Evolutionary conservation across 1,140 invertebrate genomes (phyloP).

Genomic region (Rhagoletis pomonella): DNA sequence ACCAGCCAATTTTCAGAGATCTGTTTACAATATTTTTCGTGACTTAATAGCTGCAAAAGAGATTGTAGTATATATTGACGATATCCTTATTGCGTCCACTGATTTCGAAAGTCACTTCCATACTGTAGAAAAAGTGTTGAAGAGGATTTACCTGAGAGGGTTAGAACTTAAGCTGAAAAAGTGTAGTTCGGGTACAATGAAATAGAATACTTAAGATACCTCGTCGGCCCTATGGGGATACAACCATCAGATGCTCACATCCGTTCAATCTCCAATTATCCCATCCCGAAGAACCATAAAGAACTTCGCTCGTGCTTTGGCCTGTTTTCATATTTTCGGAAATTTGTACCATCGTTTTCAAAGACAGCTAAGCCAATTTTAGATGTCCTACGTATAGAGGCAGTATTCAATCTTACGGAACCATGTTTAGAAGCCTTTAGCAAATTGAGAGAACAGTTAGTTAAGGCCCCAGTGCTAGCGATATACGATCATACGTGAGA

Average conservation of each 20-base stretch:
- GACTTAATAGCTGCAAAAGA: slow-evolving; percentile 23
- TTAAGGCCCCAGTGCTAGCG: slow-evolving; percentile 56
- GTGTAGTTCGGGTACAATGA: neutral
- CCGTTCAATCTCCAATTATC: neutral
- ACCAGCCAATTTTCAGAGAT: no score
- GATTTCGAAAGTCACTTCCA: slow-evolving; percentile 49
- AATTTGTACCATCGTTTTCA: neutral
- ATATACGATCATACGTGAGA: slow-evolving; percentile 57
- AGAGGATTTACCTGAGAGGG: neutral
- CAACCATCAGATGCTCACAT: neutral
- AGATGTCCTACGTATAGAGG: neutral
- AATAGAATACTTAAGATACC: no score
- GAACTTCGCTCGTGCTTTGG: no score
- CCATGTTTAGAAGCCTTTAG: neutral
- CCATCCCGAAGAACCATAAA: no score
- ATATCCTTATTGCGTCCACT: slow-evolving; percentile 59
- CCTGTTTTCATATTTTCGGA: neutral
- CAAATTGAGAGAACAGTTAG: neutral
- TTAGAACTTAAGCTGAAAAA: slow-evolving; percentile 42
- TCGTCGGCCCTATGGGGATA: no score
- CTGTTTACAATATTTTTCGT: no score
- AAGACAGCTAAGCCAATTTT: neutral
- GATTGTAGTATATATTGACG: slow-evolving; percentile 58
- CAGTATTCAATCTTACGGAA: neutral
- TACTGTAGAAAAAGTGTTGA: no score